Conservation (phyloP, 2,113 vertebrate species). For the Perognathus longimembris region DNA sequence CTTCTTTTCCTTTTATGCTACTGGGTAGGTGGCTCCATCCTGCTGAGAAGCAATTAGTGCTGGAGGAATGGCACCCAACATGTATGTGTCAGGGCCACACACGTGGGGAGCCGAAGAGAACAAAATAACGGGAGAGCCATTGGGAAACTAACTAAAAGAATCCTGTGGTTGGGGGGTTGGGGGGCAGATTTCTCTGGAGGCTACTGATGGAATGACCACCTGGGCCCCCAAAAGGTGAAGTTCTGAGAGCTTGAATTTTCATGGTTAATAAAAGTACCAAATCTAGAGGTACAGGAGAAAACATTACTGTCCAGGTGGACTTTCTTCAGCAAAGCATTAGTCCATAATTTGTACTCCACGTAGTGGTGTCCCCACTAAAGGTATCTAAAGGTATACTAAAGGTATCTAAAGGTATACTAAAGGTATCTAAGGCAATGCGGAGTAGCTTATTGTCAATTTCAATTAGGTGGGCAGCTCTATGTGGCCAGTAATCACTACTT, state of each 20-base stretch:
- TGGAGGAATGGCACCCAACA: neutral
- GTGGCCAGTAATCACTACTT: rapidly evolving
- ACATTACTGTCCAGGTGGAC: rapidly evolving
- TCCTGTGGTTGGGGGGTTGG: neutral
- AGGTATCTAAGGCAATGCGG: rapidly evolving
- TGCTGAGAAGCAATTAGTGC: constrained; percentile 69
- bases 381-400: neutral
- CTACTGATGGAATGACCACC: neutral
- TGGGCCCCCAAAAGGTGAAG: neutral
- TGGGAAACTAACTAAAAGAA: neutral
- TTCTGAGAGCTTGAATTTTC: neutral
- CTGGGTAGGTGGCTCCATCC: neutral
- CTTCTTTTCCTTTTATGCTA: neutral
- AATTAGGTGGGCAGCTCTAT: neutral
- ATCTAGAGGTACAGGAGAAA: neutral
- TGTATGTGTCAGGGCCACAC: neutral
- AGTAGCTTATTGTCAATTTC: neutral
- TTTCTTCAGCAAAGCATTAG: neutral
- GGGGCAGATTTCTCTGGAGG: neutral
- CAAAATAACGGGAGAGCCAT: rapidly evolving
- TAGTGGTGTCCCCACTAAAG: rapidly evolving
- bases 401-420: no score
- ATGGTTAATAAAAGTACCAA: neutral
- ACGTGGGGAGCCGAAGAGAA: rapidly evolving
- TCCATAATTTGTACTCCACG: rapidly evolving